Percentiles rank a stretch among this genome's conserved stretches.
Conservation (phyloP, 2,113 vertebrate genomes). For the Dunckerocampus dactyliophorus region DNA sequence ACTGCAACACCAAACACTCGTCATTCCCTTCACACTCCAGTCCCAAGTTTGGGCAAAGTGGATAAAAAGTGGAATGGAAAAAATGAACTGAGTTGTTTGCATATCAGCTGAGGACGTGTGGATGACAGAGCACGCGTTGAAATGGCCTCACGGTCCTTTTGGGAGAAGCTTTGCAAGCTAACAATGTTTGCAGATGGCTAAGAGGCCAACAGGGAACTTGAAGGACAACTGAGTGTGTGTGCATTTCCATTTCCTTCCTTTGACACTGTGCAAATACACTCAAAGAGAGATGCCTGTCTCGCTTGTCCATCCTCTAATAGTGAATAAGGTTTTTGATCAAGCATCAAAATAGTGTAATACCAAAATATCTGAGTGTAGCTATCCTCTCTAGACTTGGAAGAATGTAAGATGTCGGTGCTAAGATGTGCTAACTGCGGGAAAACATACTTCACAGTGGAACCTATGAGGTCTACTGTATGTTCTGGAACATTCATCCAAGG, state of each 20-base stretch:
- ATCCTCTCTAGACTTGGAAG: conserved; percentile 34
- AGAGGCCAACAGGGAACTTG: conserved; percentile 19
- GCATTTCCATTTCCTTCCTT: conserved; percentile 32
- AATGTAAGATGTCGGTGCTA: conserved; percentile 43
- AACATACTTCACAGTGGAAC: conserved; percentile 18
- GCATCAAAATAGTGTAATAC: conserved; percentile 52
- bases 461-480: too few relatives aligned
- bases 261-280: conserved; percentile 8
- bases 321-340: conserved; percentile 34
- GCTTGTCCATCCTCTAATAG: conserved; percentile 37
- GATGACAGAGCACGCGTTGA: conserved; percentile 38
- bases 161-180: conserved; percentile 43
- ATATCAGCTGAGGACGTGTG: conserved; percentile 31
- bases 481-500: too few relatives aligned
- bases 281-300: conserved; percentile 8
- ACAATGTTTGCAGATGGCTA: conserved; percentile 61
- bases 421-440: conserved; percentile 28
- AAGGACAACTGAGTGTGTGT: conserved; percentile 25
- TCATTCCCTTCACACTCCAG: conserved; percentile 27
- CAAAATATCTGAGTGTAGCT: conserved; percentile 11
- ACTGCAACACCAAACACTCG: not conserved
- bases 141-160: conserved; percentile 30
- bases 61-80: conserved; percentile 44
- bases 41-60: conserved; percentile 36
- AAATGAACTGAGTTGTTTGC: conserved; percentile 43